Conservation (phyloP, 2,113 vertebrate species). For the Varanus salvator region DNA sequence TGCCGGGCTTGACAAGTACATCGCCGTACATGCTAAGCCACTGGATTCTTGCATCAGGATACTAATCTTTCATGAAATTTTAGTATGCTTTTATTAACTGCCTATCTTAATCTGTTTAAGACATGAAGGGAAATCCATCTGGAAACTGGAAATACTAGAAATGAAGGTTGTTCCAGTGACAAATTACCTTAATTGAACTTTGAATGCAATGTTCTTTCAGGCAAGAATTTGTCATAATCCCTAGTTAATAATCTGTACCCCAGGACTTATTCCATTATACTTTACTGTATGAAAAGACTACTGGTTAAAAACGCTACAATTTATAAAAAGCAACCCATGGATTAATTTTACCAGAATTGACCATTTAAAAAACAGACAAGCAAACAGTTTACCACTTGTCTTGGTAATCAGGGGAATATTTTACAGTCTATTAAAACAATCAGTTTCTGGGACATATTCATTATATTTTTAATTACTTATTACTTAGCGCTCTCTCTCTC, state of each 20-base stretch:
- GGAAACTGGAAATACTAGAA: not conserved
- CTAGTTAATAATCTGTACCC: conserved; percentile 19
- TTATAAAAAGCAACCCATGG: conserved; percentile 12
- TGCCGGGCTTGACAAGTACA: not conserved
- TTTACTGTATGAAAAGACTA: not conserved
- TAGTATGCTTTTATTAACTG: not conserved
- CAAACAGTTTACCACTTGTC: not conserved
- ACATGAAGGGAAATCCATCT: not conserved
- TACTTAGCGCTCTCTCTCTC: too few species aligned
- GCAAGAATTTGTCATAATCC: conserved; percentile 37
- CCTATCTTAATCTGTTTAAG: not conserved
- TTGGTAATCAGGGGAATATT: not conserved
- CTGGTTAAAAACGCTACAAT: not conserved
- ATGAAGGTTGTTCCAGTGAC: not conserved
- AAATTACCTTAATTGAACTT: not conserved
- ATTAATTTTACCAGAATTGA: not conserved
- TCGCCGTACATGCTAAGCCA: not conserved
- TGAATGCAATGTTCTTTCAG: not conserved
- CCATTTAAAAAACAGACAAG: not conserved
- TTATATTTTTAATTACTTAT: too few species aligned
- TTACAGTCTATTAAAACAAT: not conserved
- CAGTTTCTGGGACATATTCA: too few species aligned
- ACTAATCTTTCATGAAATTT: not conserved
- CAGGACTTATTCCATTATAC: not conserved
- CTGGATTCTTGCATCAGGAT: not conserved